phyloP scores from a whole-genome alignment of 2,113 vertebrate species.

The Sterrhoptilus dennistouni region DNA sequence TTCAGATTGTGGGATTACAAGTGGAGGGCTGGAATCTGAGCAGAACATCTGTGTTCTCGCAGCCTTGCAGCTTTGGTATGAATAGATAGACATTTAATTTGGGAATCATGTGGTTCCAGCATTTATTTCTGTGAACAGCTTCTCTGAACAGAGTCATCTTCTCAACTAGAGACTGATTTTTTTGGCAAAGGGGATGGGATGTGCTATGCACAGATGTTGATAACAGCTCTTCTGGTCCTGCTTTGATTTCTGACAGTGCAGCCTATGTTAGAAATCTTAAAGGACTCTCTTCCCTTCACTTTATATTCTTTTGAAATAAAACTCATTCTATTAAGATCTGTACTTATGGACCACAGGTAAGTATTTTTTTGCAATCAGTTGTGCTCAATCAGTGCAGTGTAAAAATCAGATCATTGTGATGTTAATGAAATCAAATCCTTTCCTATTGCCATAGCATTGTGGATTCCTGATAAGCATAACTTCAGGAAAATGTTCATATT shows the following conservation, averaged over 20 bases:
- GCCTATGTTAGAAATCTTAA: not conserved
- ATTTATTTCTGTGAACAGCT: constrained; percentile 12
- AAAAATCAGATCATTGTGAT: not conserved
- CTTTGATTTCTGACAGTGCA: not conserved
- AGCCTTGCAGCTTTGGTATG: constrained; percentile 21
- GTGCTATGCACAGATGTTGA: not conserved
- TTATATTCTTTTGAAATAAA: not conserved
- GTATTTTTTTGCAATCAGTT: not conserved
- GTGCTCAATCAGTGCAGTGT: not conserved
- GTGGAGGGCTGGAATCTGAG: not conserved
- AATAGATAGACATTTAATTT: not conserved
- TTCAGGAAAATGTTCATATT: not conserved
- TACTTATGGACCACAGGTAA: not conserved
- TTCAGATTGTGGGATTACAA: not conserved
- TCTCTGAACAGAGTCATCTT: not conserved
- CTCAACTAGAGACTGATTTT: not conserved
- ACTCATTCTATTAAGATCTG: not conserved
- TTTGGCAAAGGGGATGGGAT: not conserved
- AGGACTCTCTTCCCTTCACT: not conserved
- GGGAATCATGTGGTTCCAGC: not conserved
- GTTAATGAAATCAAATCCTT: not conserved
- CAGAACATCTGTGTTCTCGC: not conserved
- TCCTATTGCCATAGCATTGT: not conserved
- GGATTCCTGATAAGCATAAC: not conserved
- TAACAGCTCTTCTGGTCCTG: not conserved